Percentiles rank a stretch among this genome's conserved stretches.
Evolutionary conservation across 2,888 invertebrate genomes (phyloP).

Genomic region (Meghimatium bilineatum): DNA sequence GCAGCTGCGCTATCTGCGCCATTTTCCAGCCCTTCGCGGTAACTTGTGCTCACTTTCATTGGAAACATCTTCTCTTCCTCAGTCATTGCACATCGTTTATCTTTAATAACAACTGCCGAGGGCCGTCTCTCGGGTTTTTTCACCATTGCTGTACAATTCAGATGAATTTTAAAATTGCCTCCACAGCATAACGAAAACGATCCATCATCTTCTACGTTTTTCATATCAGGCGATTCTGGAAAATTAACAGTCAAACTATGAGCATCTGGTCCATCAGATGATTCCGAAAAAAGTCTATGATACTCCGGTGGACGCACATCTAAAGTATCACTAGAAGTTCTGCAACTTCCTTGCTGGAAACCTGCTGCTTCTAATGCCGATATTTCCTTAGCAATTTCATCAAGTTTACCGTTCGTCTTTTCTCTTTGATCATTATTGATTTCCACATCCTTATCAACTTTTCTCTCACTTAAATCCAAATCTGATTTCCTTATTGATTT

Average conservation of each 20-base stretch:
- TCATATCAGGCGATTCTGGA: conserved; percentile 27
- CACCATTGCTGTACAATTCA: conserved; percentile 44
- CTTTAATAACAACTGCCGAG: conserved; percentile 3
- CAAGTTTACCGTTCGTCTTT: conserved; percentile 35
- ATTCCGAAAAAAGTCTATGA: background rate
- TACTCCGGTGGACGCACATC: background rate
- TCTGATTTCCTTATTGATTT: background rate
- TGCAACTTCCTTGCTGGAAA: background rate
- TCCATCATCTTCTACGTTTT: conserved; percentile 1
- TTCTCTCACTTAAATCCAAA: background rate
- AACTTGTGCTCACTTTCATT: conserved; percentile 30
- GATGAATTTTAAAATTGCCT: conserved; percentile 23
- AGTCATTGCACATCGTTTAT: conserved; percentile 42
- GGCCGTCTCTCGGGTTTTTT: conserved; percentile 37
- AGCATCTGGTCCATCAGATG: conserved; percentile 8
- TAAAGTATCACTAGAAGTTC: background rate
- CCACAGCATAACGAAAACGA: conserved; percentile 39
- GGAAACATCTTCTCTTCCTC: conserved; percentile 46
- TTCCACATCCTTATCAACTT: background rate
- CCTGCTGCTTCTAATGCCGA: conserved; percentile 31
- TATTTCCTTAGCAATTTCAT: conserved; percentile 28
- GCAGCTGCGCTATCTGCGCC: background rate
- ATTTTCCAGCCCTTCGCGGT: background rate
- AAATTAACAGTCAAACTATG: conserved; percentile 33
- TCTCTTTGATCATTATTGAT: background rate